Evolutionary conservation across 2,888 invertebrate species (phyloP).

Genomic region (Sminthurides aquaticus): DNA sequence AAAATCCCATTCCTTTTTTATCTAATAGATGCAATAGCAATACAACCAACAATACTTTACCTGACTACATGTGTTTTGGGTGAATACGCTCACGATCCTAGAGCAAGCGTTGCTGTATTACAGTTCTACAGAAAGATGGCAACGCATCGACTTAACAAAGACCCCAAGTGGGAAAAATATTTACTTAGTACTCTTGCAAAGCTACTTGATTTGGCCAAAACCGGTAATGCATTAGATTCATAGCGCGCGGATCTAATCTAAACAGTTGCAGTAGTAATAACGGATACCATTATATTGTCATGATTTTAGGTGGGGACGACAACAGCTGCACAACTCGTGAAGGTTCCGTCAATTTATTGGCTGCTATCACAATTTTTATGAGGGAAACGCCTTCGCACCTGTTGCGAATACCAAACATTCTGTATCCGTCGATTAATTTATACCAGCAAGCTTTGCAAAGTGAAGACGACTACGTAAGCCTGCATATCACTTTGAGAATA

Average conservation of each 20-base stretch:
- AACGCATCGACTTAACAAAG: conserved; percentile 53
- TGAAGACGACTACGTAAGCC: conserved; percentile 54
- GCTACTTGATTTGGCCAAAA: conserved; percentile 81
- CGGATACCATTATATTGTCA: not conserved
- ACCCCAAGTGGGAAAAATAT: conserved; percentile 68
- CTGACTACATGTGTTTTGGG: conserved; percentile 80
- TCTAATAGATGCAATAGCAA: conserved; percentile 64
- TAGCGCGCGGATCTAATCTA: not conserved
- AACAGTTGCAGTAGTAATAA: no score
- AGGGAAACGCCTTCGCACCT: conserved; percentile 72
- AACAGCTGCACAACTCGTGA: conserved; percentile 49
- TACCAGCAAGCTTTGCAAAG: conserved; percentile 68
- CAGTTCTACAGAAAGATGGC: conserved; percentile 64
- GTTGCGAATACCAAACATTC: conserved; percentile 68
- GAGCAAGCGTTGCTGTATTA: conserved; percentile 67
- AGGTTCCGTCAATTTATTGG: conserved; percentile 77
- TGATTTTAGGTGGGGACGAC: conserved; percentile 40
- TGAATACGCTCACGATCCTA: conserved; percentile 69
- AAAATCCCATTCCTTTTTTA: not conserved
- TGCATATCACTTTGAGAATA: not conserved
- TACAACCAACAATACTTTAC: conserved; percentile 86
- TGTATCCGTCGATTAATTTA: conserved; percentile 86
- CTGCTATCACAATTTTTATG: conserved; percentile 81
- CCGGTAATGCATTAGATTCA: conserved; percentile 46
- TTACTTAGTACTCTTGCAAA: conserved; percentile 83